Percentiles rank a stretch among this genome's conserved stretches.
Conservation (phyloP, 2,888 invertebrate species). For the Xestia xanthographa region DNA sequence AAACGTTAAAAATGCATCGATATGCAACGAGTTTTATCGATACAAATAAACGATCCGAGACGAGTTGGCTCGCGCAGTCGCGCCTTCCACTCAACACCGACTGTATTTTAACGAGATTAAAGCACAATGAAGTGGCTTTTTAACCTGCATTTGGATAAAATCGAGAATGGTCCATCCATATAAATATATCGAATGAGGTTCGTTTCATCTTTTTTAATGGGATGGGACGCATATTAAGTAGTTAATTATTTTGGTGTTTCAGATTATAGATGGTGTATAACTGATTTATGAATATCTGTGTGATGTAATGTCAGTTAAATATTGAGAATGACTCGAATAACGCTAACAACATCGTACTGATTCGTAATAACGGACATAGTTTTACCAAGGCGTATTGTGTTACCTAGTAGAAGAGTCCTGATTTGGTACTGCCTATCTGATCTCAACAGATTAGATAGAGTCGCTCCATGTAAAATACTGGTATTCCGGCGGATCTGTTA, state of each 20-base stretch:
- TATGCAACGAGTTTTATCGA: constrained; percentile 40
- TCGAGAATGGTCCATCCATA: constrained; percentile 40
- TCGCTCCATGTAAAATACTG: not conserved
- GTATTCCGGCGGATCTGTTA: not conserved
- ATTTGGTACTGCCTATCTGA: not conserved
- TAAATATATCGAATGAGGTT: constrained; percentile 47
- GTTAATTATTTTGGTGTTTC: constrained; percentile 35
- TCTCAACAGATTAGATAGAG: not conserved
- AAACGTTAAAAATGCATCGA: constrained; percentile 24
- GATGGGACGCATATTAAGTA: constrained; percentile 42
- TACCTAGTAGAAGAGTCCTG: not conserved
- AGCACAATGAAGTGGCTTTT: constrained; percentile 66
- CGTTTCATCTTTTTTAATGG: constrained; percentile 57
- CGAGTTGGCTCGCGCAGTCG: constrained; percentile 25
- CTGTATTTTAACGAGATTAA: constrained; percentile 69
- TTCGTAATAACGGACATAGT: not conserved
- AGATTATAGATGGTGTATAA: not conserved
- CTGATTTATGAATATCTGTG: not conserved
- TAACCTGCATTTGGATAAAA: constrained; percentile 62
- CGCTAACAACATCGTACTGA: not conserved
- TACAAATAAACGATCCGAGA: constrained; percentile 57
- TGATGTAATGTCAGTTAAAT: not conserved
- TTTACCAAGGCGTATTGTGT: not conserved
- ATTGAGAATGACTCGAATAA: not conserved
- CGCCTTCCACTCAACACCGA: constrained; percentile 17